Evolutionary conservation across 2,888 invertebrate genomes (phyloP), one percentile per base, ranked within the genome.

Genomic region (Lacanobia oleracea): DNA sequence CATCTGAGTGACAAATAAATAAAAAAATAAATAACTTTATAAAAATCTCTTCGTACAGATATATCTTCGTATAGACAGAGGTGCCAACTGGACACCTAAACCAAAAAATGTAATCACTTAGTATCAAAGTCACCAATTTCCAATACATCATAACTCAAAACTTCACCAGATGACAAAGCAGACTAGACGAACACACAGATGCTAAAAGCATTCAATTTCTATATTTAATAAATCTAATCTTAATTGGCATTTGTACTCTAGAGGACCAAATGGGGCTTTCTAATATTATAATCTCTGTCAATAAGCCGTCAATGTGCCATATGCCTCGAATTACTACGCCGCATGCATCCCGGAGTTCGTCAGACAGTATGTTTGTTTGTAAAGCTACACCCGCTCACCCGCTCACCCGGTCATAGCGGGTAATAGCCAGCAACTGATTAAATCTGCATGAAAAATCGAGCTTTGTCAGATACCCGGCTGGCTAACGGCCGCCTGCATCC

Each of bases 401-500:
- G 71, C 74, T 62, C 62, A 51, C 69, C 77, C 75, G 71, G 75
- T 62, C 62, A 51, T 59, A 57, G 50, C 18, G 72, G 54, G 81
- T 84, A 88, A 88, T 89, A 89, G 45, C 63, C 70, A 60, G 37
- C 57, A 87, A 87, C 90, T 92, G 92, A 94, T 95, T 94, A 95
- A 95, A 94, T 92, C 94, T 94, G 92, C 93, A 95, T 89, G 91
- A 93, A 91, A 94, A 94, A 94, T 94, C 90, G 90, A 86, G 91
- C 91, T 91, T 91, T 91, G 91, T 89, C 86, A 85, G 83, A 83
- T 83, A 88, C 89, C 87, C 87, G 84, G 84, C 78, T 81, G 88
- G 90, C 89, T 91, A 89, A 89, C 89, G 88, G 89, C 83, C 82
- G 84, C 67, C 67, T 86, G 89, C 89, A 88, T 89, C 88, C 89